Evolutionary conservation across 2,797 vertebrate genomes (phyloP).

Genomic region (Oreochromis grahami): DNA sequence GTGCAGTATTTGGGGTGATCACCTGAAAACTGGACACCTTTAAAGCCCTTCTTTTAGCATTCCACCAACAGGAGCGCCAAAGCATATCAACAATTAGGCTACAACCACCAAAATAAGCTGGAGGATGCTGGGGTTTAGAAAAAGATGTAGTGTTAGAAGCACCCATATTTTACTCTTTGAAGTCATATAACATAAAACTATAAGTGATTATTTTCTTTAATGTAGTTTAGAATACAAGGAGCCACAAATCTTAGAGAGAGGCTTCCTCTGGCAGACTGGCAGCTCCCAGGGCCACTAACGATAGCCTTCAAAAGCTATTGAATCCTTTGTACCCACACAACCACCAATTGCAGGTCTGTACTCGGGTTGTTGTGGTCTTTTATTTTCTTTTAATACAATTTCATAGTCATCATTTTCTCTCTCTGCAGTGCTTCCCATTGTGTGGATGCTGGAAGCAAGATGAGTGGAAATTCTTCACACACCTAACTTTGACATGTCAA

Average conservation of each 20-base stretch:
- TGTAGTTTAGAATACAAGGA: not conserved
- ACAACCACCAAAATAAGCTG: not conserved
- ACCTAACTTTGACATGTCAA: not conserved
- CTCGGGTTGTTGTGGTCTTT: not conserved
- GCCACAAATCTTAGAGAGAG: not conserved
- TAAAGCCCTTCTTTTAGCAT: not conserved
- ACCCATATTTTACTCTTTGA: not conserved
- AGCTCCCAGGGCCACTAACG: rapidly evolving
- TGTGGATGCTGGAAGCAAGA: not conserved
- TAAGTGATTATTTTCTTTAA: not conserved
- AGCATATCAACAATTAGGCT: not conserved
- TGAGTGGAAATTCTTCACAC: not conserved
- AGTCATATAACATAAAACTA: not conserved
- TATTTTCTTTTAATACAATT: not conserved
- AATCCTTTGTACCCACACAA: not conserved
- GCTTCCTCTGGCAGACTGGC: not conserved
- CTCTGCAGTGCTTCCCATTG: not conserved
- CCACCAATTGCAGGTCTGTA: not conserved
- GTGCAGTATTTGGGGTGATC: not conserved
- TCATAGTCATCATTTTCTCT: not conserved
- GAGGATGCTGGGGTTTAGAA: not conserved
- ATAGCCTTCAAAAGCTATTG: not conserved
- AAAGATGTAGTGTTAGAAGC: not conserved
- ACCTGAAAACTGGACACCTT: not conserved
- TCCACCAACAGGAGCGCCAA: not conserved